Evolutionary conservation across 2,113 vertebrate species (phyloP).

Genomic region (Sigmodon hispidus): DNA sequence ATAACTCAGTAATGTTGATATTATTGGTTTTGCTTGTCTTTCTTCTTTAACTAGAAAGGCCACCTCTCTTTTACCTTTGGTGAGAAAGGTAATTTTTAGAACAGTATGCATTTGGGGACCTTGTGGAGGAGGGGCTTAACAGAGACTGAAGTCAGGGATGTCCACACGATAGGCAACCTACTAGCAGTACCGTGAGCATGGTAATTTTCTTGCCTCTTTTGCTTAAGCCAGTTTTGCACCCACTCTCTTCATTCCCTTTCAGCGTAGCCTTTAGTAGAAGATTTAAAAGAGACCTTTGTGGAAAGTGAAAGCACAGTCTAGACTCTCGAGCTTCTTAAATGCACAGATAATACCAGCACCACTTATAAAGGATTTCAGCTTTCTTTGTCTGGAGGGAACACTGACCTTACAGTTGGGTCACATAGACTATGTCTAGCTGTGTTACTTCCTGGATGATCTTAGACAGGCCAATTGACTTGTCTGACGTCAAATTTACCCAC

Average conservation of each 20-base stretch:
- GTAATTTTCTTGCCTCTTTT: background rate
- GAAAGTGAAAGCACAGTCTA: background rate
- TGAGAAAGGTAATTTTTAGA: constrained; percentile 37
- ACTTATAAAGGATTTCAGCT: background rate
- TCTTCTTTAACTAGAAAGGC: background rate
- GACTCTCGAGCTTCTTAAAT: background rate
- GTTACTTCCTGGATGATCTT: background rate
- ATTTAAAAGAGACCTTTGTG: background rate
- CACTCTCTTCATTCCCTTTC: background rate
- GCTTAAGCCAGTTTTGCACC: background rate
- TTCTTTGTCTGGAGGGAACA: background rate
- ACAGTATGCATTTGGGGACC: background rate
- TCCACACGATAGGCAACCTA: background rate
- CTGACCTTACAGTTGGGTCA: background rate
- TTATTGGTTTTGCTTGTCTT: background rate
- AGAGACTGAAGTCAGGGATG: background rate
- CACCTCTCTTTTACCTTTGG: background rate
- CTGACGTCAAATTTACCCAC: background rate
- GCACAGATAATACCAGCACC: background rate
- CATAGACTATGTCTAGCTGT: background rate
- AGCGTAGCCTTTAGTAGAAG: background rate
- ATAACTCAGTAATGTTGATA: background rate
- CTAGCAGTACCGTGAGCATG: background rate
- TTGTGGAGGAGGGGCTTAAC: background rate
- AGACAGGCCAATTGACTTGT: constrained; percentile 1